Evolutionary conservation across 2,888 invertebrate genomes (phyloP).

Genomic region (Dicycla oo): DNA sequence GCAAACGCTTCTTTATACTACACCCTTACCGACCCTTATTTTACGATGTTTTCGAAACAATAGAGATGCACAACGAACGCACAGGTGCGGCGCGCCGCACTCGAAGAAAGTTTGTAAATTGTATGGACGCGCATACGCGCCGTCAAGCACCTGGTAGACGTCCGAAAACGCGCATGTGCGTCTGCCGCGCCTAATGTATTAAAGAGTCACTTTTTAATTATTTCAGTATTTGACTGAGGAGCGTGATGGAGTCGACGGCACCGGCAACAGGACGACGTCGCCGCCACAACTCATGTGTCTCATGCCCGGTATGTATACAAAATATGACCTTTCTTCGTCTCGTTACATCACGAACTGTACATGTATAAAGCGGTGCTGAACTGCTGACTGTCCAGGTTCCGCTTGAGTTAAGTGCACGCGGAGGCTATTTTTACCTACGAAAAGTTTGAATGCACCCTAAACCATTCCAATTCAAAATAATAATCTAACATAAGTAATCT

Average conservation of each 20-base stretch:
- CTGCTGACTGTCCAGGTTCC: too few species aligned
- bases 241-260: conserved; percentile 87
- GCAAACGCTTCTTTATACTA: too few species aligned
- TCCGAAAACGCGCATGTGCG: too few species aligned
- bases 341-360: not conserved
- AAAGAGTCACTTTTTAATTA: not conserved
- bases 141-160: too few species aligned
- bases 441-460: not conserved
- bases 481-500: too few species aligned
- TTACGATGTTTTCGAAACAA: too few species aligned
- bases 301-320: conserved; percentile 84
- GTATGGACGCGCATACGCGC: too few species aligned
- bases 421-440: not conserved
- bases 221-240: conserved; percentile 89
- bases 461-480: not conserved
- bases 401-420: not conserved
- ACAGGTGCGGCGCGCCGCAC: too few species aligned
- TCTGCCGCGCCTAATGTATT: not conserved
- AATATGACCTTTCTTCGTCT: not conserved
- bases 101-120: too few species aligned
- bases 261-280: conserved; percentile 80
- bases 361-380: too few species aligned
- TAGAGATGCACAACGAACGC: too few species aligned
- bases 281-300: conserved; percentile 92
- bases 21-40: too few species aligned